Evolutionary conservation across 1,140 invertebrate genomes (phyloP).

Genomic region (Neodiprion virginianus): DNA sequence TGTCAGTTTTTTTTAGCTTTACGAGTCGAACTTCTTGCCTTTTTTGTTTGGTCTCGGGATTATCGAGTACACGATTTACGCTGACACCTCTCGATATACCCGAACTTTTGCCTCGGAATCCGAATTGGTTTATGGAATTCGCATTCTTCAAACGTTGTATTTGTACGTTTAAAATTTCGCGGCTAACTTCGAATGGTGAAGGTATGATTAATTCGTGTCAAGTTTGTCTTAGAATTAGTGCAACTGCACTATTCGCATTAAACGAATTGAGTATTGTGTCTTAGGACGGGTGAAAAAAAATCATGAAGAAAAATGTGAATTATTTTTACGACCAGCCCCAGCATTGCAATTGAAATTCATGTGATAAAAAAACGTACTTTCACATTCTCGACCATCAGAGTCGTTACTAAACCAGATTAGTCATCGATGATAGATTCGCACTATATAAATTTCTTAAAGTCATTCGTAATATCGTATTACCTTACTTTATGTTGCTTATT

Average conservation of each 20-base stretch:
- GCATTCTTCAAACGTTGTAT: background rate
- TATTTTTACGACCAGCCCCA: background rate
- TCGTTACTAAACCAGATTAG: too few relatives aligned
- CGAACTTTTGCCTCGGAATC: background rate
- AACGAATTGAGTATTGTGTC: background rate
- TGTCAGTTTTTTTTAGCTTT: background rate
- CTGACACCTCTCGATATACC: background rate
- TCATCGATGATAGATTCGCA: too few relatives aligned
- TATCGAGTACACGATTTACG: background rate
- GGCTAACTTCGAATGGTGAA: background rate
- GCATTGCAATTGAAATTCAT: too few relatives aligned
- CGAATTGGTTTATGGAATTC: background rate
- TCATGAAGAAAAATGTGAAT: background rate
- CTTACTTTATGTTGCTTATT: background rate
- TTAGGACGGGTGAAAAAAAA: background rate
- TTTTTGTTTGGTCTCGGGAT: background rate
- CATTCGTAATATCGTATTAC: background rate
- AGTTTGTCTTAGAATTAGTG: background rate
- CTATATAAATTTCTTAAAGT: too few relatives aligned
- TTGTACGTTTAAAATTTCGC: background rate
- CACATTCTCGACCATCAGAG: too few relatives aligned
- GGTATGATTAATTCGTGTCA: background rate
- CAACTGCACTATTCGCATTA: slow-evolving; percentile 1
- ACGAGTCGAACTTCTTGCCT: background rate
- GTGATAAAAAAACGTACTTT: too few relatives aligned